These are phyloP conservation scores for Pangasianodon hypophthalmus DNA, from an alignment of 2,113 vertebrate genomes.

Conservation along the genomic window DNA sequence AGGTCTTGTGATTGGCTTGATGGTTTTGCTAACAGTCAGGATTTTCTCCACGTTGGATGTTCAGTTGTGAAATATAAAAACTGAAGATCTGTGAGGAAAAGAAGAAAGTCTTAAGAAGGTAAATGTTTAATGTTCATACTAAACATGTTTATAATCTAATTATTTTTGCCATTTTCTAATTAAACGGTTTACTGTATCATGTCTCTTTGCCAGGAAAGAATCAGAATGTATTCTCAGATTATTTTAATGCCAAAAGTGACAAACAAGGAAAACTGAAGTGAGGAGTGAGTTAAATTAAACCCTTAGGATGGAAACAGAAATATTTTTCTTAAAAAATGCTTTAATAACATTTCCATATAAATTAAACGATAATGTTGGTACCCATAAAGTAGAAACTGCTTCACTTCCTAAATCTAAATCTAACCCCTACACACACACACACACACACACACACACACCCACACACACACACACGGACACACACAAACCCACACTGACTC, in stretches of 20 bases:
- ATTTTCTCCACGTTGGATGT: neutral
- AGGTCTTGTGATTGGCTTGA: neutral
- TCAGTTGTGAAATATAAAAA: neutral
- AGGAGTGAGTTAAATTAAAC: neutral
- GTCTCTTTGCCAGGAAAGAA: neutral
- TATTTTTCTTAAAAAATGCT: neutral
- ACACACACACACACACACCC: constrained; percentile 16
- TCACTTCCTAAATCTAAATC: neutral
- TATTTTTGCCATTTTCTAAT: neutral
- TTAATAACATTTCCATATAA: constrained; percentile 5
- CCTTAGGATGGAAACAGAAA: neutral
- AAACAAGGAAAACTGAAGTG: neutral
- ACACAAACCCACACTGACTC: constrained; percentile 5
- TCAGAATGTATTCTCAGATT: neutral
- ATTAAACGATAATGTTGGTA: neutral
- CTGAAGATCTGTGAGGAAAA: neutral
- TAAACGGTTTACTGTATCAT: neutral
- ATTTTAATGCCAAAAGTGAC: neutral
- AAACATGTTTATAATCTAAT: neutral
- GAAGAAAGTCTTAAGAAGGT: neutral
- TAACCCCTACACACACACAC: neutral
- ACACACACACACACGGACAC: neutral
- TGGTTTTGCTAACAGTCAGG: neutral
- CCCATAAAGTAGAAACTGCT: neutral
- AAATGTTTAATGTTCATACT: neutral